phyloP scores from a whole-genome alignment of 2,797 vertebrate genomes.

The Chiloscyllium punctatum region DNA sequence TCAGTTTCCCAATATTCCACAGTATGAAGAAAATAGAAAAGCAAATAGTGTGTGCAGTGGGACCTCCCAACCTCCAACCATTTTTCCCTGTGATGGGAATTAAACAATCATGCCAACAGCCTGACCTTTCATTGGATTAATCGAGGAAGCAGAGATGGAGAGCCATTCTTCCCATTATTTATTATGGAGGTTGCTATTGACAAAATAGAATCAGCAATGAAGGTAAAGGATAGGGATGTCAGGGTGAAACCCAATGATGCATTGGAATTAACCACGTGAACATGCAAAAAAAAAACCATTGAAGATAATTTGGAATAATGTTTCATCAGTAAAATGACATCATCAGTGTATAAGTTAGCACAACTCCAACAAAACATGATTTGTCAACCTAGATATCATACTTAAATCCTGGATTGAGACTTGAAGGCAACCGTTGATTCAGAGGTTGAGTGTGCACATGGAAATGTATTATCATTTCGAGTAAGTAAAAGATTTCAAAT shows the following conservation, averaged over 20 bases:
- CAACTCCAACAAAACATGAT: not conserved
- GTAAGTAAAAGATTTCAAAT: too few relatives aligned
- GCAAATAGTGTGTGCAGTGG: not conserved
- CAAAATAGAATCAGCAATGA: not conserved
- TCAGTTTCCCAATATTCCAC: not conserved
- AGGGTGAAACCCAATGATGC: not conserved
- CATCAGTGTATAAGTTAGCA: not conserved
- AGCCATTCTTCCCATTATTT: not conserved
- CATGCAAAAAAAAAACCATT: not conserved
- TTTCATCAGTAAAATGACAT: not conserved
- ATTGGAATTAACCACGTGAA: not conserved
- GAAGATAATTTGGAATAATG: not conserved
- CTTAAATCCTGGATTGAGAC: too few relatives aligned
- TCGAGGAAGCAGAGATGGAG: not conserved
- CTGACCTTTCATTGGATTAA: not conserved
- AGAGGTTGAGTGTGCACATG: too few relatives aligned
- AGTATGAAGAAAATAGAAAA: not conserved
- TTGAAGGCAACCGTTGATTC: too few relatives aligned
- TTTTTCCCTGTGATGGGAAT: not conserved
- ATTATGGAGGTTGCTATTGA: not conserved
- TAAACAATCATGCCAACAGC: not conserved
- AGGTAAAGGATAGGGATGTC: not conserved
- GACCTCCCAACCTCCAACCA: not conserved
- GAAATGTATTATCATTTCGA: too few relatives aligned
- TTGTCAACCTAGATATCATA: not conserved